Evolutionary conservation across 1,140 invertebrate genomes (phyloP), one percentile per base, ranked within the genome.

Genomic region (Yoshiicerus persimilis): DNA sequence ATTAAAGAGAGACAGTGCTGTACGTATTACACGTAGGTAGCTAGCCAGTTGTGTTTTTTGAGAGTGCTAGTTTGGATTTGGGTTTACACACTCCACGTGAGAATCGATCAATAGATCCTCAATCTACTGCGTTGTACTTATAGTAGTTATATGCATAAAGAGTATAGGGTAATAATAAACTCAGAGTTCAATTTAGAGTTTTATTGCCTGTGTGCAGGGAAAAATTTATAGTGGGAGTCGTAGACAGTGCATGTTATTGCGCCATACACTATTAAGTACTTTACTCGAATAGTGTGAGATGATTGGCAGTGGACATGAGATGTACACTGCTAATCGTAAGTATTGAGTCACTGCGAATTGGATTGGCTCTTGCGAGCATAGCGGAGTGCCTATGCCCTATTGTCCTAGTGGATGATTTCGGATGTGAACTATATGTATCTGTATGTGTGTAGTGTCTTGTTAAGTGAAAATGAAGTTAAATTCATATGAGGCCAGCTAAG

Each of bases 211-310:
- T 80, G 20, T 32, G 75, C 34, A 80, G 34, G 32, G 75, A 36
- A 80, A 70, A 80, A 80, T 80, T 80, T 80, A 80, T 80, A 80
- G 75, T 80, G 75, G 75, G 30, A 80, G 75, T 80, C 75, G 75
- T 80, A 80, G 30, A 80, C 75, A 80, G 75, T 80, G 75, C 75
- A 80, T 80, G 75, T 38, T 80, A 80, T 80, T 80, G 75, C 75
- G 75, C 75, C 75, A 80, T 80, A 80, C 75, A 80, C 75, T 80
- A 80, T 80, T 80, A 80, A 80, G 75, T 80, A 80, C 75, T 80
- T 80, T 80, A 38, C 75, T 80, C 75, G 27, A 36, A 80, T 80
- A 80, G 75, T 80, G 75, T 80, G 75, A 80, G 75, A 80, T 80
- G 75, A 80, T 80, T 80, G 75, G 75, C 75, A 80, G 75, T 34